Conservation (phyloP, 1,140 invertebrate genomes). For the Drosophila chauvacae region DNA sequence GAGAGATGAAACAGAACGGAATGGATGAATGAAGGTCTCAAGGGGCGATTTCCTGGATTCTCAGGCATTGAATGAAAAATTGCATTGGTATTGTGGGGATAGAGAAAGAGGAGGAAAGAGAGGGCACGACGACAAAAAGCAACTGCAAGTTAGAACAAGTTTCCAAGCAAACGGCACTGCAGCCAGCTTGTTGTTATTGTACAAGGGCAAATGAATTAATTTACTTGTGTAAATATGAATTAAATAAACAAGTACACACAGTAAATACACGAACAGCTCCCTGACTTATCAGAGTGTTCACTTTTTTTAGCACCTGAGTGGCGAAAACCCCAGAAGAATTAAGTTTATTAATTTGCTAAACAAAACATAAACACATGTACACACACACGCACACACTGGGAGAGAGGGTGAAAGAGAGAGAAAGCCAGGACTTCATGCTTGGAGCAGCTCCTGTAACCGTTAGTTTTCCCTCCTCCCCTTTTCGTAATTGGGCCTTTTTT, state of each 20-base stretch:
- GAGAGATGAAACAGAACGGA: constrained; percentile 46
- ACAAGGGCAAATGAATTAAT: constrained; percentile 77
- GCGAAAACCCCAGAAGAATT: constrained; percentile 53
- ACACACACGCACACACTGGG: constrained; percentile 24
- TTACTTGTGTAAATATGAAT: constrained; percentile 68
- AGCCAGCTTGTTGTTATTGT: constrained; percentile 50
- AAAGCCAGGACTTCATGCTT: constrained; percentile 44
- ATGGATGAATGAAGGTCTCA: constrained; percentile 56
- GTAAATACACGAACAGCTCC: constrained; percentile 7
- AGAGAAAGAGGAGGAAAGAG: constrained; percentile 19
- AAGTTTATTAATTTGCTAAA: constrained; percentile 72
- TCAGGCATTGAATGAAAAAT: constrained; percentile 55
- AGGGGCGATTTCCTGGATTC: constrained; percentile 44
- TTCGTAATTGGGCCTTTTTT: neutral
- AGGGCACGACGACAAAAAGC: neutral
- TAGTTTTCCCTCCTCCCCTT: neutral
- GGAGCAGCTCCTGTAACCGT: constrained; percentile 36
- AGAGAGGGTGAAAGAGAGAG: constrained; percentile 9
- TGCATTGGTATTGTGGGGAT: constrained; percentile 37
- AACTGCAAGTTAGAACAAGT: constrained; percentile 40
- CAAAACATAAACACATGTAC: constrained; percentile 70
- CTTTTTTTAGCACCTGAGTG: constrained; percentile 59
- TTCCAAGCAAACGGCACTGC: constrained; percentile 26
- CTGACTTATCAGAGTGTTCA: constrained; percentile 45
- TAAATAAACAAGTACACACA: constrained; percentile 62